Evolutionary conservation across 2,888 invertebrate genomes (phyloP).

Genomic region (Mimachlamys varia): DNA sequence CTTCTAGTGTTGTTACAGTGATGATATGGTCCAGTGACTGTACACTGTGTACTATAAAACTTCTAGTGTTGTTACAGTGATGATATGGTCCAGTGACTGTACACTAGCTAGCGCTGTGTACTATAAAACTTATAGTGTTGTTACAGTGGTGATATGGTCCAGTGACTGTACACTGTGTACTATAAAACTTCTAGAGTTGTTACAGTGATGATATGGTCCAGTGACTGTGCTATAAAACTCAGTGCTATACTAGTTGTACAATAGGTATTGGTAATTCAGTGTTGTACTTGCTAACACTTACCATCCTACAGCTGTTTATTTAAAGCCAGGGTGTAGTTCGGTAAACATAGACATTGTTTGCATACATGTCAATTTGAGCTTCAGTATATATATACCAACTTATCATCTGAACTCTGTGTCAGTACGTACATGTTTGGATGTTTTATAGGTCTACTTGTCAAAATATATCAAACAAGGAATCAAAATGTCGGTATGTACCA

Average conservation of each 20-base stretch:
- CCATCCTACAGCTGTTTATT: not conserved
- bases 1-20: too few relatives aligned
- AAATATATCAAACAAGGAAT: not conserved
- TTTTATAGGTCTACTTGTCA: not conserved
- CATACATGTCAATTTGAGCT: not conserved
- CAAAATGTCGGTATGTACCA: conserved; percentile 6
- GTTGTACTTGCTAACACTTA: not conserved
- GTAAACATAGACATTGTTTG: not conserved
- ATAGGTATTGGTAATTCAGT: not conserved
- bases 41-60: too few relatives aligned
- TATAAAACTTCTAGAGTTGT: too few relatives aligned
- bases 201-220: too few relatives aligned
- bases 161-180: too few relatives aligned
- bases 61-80: too few relatives aligned
- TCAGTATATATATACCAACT: not conserved
- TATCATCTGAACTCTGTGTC: not conserved
- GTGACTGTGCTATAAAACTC: too few relatives aligned
- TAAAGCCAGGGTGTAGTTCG: not conserved
- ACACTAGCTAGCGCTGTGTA: too few relatives aligned
- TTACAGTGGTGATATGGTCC: too few relatives aligned
- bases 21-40: too few relatives aligned
- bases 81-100: too few relatives aligned
- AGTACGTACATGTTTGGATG: not conserved
- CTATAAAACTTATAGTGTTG: too few relatives aligned
- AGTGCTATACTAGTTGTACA: not conserved